Evolutionary conservation across 2,113 vertebrate genomes (phyloP), one percentile per base, ranked within the genome.

Genomic region (Centropus unirufus): DNA sequence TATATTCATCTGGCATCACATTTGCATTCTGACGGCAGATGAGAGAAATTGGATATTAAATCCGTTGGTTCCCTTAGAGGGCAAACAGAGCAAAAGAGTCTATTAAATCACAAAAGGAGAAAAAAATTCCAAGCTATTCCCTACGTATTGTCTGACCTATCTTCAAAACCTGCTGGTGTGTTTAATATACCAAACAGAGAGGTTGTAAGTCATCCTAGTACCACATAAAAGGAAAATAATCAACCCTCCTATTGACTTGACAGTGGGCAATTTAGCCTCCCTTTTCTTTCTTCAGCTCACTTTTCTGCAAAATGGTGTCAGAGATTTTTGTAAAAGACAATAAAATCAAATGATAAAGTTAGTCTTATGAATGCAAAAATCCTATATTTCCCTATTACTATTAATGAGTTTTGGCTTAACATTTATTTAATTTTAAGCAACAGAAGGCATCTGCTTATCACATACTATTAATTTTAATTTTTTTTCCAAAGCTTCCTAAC

Each of bases 1-100:
- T 49, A 93, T 81, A 77, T 96, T 95, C 74, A 94, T 59, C 76
- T 69, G 86, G 89, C 51, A 46, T 54, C 32, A 32, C 82, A 92
- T 93, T 73, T 92, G 75, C 58, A 63, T 92, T 85, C 94, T 51
- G 72, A 85, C 51, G 55, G 76, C 84, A 88, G 89, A 91, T 24
- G 11, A 62, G n/a, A 77, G 75, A 86, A 94, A 96, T 0, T 34
- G 47, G 63, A 79, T 94, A 85, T 83, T n/a, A 88, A 81, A 80
- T 92, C 93, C 62, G 12, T 44, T 15, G 69, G 87, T 77, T 93
- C 77, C 92, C 78, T 67, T 52, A 52, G 79, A 52, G 93, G 62
- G 52, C 69, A 63, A 72, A 77, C 21, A n/a, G 11, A 91, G 85
- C 12, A 80, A 34, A 6, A 42, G 91, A 74, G 21, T 61, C 78